phyloP scores from a whole-genome alignment of 2,113 vertebrate genomes.

The Rhegmatorhina hoffmannsi region DNA sequence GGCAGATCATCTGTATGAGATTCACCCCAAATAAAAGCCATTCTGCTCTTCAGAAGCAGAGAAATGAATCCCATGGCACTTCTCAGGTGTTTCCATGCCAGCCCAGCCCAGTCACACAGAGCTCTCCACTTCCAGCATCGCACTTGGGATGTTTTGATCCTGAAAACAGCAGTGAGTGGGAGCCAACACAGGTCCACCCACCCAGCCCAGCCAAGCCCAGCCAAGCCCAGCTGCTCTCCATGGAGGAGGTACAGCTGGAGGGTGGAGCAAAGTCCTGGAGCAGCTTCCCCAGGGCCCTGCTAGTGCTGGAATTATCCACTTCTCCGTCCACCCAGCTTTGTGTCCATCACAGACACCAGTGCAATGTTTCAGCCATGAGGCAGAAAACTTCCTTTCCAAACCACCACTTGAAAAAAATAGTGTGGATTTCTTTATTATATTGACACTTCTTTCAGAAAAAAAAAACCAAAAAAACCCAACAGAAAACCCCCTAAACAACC shows the following conservation, averaged over 20 bases:
- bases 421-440: not conserved
- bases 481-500: too few species aligned
- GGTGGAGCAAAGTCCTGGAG: not conserved
- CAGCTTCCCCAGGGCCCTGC: not conserved
- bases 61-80: not conserved
- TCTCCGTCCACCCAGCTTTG: not conserved
- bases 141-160: not conserved
- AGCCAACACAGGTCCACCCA: rapidly evolving
- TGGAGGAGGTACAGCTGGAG: not conserved
- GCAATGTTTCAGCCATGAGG: not conserved
- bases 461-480: not conserved
- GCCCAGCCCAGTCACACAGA: not conserved
- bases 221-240: not conserved
- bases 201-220: not conserved
- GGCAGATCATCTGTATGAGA: not conserved
- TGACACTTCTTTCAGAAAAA: not conserved
- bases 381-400: not conserved
- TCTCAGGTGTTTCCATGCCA: not conserved
- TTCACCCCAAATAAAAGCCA: not conserved
- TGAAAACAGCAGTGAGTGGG: not conserved
- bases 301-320: not conserved
- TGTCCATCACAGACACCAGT: not conserved
- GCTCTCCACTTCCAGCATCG: not conserved
- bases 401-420: not conserved
- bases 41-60: not conserved